These are phyloP conservation scores for Eufriesea mexicana DNA, from an alignment of 1,140 invertebrate genomes.

Conservation along the genomic window DNA sequence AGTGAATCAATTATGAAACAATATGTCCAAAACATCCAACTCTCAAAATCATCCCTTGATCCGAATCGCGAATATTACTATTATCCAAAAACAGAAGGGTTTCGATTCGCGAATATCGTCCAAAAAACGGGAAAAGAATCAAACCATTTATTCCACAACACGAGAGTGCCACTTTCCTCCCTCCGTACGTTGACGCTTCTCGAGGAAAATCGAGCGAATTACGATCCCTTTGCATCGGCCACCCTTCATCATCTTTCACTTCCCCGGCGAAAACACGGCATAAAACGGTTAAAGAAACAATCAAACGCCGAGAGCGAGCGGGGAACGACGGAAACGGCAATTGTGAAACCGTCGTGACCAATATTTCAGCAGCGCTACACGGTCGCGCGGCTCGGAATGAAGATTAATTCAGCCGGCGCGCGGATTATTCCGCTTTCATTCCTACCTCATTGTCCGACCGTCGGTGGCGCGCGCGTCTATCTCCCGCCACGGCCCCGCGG, in stretches of 20 bases:
- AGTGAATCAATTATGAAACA: no score
- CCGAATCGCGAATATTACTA: no score
- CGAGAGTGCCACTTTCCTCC: background rate
- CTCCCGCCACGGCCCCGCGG: constrained; percentile 28
- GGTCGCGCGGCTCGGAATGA: constrained; percentile 31
- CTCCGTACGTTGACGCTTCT: background rate
- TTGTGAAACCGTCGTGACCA: background rate
- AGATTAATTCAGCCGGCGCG: constrained; percentile 40
- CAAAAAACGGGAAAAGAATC: no score
- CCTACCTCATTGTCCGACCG: constrained; percentile 16
- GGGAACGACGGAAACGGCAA: background rate
- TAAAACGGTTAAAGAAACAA: background rate
- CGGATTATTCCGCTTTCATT: constrained; percentile 45
- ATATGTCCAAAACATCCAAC: no score
- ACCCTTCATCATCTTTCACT: background rate
- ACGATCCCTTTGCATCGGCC: background rate
- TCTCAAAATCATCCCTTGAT: no score
- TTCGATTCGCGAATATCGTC: no score
- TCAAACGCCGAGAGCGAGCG: background rate
- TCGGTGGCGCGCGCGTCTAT: constrained; percentile 2
- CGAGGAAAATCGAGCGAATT: constrained; percentile 8
- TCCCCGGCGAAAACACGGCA: background rate
- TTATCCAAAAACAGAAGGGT: no score
- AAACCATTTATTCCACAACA: no score
- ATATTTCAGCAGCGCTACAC: constrained; percentile 37